Base-by-base conservation (phyloP, 2,113 vertebrate genomes). In the Oophaga pumilio region DNA sequence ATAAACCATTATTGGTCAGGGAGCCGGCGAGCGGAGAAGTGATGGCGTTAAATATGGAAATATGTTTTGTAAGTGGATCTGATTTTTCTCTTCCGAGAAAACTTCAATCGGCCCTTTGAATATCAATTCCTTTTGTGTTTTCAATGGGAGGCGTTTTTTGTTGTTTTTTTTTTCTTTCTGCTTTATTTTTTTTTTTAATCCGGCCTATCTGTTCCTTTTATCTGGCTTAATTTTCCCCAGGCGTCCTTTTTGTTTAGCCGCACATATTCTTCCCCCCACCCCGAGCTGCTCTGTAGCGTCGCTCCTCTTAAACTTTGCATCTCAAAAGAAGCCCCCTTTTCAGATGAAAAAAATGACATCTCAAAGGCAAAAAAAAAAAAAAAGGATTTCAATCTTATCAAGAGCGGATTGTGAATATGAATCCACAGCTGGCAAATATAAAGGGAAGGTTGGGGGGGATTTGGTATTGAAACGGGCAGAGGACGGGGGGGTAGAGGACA, bases 201-300 rank as follows among this genome's bases (percentile, higher is more conserved):
- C 73, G 62, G 62, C 74, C 59, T 85, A 85, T 85, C 84, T 49
- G 66, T 85, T 74, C 84, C 57, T 78, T 85, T 85, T 50, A 85
- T 85, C 73, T 76, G 59, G 20, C 84, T 76, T 77, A 85, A 85
- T 77, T 85, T 77, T 77, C 84, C 84, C 84, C 73, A 77, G 84
- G 74, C 56, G 57, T 60, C 82, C 73, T 59, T 17, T 76, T 77
- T 76, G 84, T 85, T 76, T 66, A 77, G 77, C 84, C 1, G 71
- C 84, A 10, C 33, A n/a, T 22, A 33, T 64, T 59, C 33, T 43
- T 5, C 33, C 33, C 33, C 33, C 33, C 33, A 43, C 84, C 73
- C 84, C 81, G 64, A 83, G 69, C 57, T 14, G 33, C 73, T 77
- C 53, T 5, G 59, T 8, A 11, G 26, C 33, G 52, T 28, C 68